Evolutionary conservation across 2,888 invertebrate genomes (phyloP), one percentile per base, ranked within the genome.

Genomic region (Taphrorychus bicolor): DNA sequence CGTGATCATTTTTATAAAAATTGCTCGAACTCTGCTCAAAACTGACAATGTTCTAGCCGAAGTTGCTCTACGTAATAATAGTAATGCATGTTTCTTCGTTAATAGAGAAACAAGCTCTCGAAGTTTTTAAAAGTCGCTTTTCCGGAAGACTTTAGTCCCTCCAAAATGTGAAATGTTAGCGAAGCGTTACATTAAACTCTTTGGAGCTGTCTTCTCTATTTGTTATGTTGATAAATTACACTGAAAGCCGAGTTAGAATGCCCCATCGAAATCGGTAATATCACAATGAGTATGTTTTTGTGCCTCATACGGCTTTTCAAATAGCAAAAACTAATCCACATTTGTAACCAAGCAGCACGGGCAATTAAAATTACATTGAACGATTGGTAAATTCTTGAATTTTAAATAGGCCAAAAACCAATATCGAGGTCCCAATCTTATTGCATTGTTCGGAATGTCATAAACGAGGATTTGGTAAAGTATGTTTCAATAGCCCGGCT

Each of bases 191-290:
- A 58, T 52, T 61, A 61, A 54, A 61, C 41, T 61, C 54, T 45
- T 48, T 42, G 18, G 40, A 54, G 54, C 54, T 54, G 54, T 24
- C 61, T 61, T 61, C 22, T 9, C 42, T 24, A 42, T 61, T 54
- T 54, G 54, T 61, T 54, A 48, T 24, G 23, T 61, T 61, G 61
- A 61, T 61, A 54, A 54, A 61, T 45, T 61, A 61, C 54, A 54
- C 3, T 52, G 45, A 58, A 58, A 58, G 57, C 57, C 42, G 45
- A 45, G 42, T 58, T 42, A 58, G 57, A 58, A 45, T 58, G 57
- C 57, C 42, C 57, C 42, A 58, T 58, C 42, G 42, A 58, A 58
- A 42, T 11, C 57, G 19, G 45, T n/a, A 58, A 21, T 45, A 58
- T 45, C 45, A 58, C 45, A 58, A 19, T 58, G 57, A 45, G 42